Evolutionary conservation across 1,140 invertebrate species (phyloP), one percentile per base, ranked within the genome.

Genomic region (Kradibia gibbosae): DNA sequence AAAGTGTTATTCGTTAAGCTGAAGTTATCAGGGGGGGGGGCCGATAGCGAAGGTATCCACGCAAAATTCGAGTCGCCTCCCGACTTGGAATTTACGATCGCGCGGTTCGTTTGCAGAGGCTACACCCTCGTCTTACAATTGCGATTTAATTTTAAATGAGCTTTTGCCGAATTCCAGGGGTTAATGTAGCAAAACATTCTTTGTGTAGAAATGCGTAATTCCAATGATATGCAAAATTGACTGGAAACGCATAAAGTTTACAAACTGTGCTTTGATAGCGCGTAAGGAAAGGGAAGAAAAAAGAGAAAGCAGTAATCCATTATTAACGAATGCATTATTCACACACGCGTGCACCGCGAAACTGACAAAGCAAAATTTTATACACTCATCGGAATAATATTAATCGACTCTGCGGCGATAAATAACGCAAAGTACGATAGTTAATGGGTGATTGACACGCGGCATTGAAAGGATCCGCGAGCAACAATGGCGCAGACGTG

Each of bases 371-470:
- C 67, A 57, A 71, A 34, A 31, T 72, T 57, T n/a, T 57, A 36
- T 17, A 36, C 67, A 34, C 5, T 20, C 1, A 65, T 28, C 57
- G 11, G n/a, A 57, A n/a, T 22, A 13, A 67, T 75, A 70, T 67
- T 80, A 65, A 74, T 74, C 22, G 78, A 53, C 42, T 65, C 34
- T 2, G 39, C 55, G 22, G 3, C 48, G 17, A 80, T 81, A 75
- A 81, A 81, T 75, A 81, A 70, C 31, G 0, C 28, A n/a, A 65
- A 53, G 31, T 65, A 42, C 11, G 31, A 57, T 74, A 50, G 28
- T 74, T 73, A 62, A 42, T 42, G 39, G 1, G n/a, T 78, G 75
- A 78, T 78, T 73, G 80, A 82, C 80, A 36, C 15, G 31, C 71
- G 70, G 65, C 10, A 7, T 8, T 53, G 20, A 72, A 71, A 70